Percentiles rank a stretch among this genome's conserved stretches.
Conservation (phyloP, 2,888 invertebrate species). For the Conchocele bisecta region DNA sequence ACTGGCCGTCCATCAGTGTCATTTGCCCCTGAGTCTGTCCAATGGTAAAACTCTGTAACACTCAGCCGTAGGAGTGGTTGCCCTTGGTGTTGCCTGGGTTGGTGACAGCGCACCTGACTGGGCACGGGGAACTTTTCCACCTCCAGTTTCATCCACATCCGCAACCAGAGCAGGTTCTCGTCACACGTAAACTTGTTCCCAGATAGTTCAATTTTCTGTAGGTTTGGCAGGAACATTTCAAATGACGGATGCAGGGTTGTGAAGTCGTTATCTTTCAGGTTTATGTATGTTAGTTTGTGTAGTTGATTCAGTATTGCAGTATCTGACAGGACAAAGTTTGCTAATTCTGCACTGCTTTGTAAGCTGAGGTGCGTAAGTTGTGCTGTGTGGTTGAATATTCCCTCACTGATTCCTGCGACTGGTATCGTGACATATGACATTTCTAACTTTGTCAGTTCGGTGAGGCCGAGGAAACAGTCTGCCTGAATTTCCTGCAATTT, state of each 20-base stretch:
- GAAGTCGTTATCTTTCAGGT: conserved; percentile 64
- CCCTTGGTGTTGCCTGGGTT: conserved; percentile 56
- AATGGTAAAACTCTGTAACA: conserved; percentile 23
- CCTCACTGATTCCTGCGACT: conserved; percentile 56
- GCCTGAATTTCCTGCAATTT: conserved; percentile 59
- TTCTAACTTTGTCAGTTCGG: conserved; percentile 53
- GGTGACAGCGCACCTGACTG: conserved; percentile 53
- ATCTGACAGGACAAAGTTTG: conserved; percentile 54
- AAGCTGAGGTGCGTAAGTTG: conserved; percentile 57
- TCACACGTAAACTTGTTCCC: conserved; percentile 92
- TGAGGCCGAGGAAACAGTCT: conserved; percentile 63
- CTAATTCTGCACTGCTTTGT: conserved; percentile 63
- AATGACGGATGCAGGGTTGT: conserved; percentile 55
- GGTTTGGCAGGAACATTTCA: conserved; percentile 43
- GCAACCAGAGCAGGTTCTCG: conserved; percentile 91
- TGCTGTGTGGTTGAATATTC: conserved; percentile 62
- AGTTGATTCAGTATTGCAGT: conserved; percentile 49
- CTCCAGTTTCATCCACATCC: conserved; percentile 81
- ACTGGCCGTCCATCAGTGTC: too few relatives aligned
- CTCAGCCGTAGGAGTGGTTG: conserved; percentile 40
- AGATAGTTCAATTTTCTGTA: conserved; percentile 85
- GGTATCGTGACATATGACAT: conserved; percentile 58
- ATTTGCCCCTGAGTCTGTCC: too few relatives aligned
- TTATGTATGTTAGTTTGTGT: conserved; percentile 52
- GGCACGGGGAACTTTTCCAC: conserved; percentile 51